Percentiles rank a stretch among this genome's conserved stretches.
Conservation (phyloP, 1,140 invertebrate species). For the Ips nitidus region DNA sequence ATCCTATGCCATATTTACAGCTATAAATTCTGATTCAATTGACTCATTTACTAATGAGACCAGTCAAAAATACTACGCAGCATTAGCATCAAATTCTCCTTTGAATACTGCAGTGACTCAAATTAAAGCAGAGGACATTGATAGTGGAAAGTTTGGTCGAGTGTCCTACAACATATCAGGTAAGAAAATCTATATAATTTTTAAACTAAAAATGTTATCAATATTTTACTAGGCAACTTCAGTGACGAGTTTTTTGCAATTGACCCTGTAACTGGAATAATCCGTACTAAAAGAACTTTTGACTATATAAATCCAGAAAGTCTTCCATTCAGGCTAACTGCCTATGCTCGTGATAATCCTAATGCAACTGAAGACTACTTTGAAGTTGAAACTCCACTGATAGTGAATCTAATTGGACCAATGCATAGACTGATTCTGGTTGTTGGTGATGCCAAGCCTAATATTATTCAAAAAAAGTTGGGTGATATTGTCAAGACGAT, state of each 20-base stretch:
- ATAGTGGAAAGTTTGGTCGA: constrained; percentile 77
- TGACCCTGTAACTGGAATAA: constrained; percentile 71
- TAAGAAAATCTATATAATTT: constrained; percentile 4
- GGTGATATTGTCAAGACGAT: constrained; percentile 67
- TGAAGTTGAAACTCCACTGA: constrained; percentile 58
- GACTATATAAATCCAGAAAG: constrained; percentile 63
- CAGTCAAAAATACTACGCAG: constrained; percentile 65
- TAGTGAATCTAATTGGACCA: constrained; percentile 65
- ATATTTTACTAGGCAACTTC: constrained; percentile 50
- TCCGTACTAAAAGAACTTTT: constrained; percentile 71
- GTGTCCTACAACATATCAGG: constrained; percentile 70
- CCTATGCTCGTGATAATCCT: constrained; percentile 76
- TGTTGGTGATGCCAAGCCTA: constrained; percentile 72
- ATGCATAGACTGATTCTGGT: constrained; percentile 76
- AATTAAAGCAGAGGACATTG: constrained; percentile 76
- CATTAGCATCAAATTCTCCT: constrained; percentile 69
- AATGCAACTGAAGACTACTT: constrained; percentile 62
- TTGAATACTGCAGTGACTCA: constrained; percentile 75
- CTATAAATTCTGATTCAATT: too few relatives aligned
- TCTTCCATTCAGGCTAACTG: constrained; percentile 73
- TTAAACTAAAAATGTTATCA: background rate
- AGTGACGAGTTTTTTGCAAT: constrained; percentile 72
- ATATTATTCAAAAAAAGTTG: constrained; percentile 66
- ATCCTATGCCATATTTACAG: too few relatives aligned
- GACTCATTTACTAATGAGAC: too few relatives aligned